Evolutionary conservation across 1,140 invertebrate genomes (phyloP).

Genomic region (Zaprionus kolodkinae): DNA sequence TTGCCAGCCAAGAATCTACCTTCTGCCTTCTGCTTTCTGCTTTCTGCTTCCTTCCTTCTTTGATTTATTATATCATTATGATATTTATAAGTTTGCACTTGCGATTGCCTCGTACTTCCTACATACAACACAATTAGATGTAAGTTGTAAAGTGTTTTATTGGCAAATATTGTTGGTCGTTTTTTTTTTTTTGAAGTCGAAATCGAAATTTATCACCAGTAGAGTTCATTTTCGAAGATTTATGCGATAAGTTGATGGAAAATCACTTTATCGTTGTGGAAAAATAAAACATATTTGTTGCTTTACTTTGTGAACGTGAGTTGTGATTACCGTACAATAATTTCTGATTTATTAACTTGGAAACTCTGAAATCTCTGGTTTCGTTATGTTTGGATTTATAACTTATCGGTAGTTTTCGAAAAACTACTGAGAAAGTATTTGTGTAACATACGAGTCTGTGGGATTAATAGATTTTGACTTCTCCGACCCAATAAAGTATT

Average conservation of each 20-base stretch:
- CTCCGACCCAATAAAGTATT: too few species aligned
- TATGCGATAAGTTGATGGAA: constrained; percentile 2
- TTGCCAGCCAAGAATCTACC: constrained; percentile 47
- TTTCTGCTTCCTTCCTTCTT: too few species aligned
- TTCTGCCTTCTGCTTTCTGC: constrained; percentile 24
- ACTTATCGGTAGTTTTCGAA: background rate
- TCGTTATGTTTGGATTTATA: background rate
- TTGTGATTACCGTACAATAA: background rate
- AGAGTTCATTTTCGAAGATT: constrained; percentile 1
- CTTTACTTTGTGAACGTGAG: background rate
- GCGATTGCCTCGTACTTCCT: constrained; percentile 41
- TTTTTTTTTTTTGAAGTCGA: background rate
- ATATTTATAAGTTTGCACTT: constrained; percentile 52
- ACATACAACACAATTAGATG: constrained; percentile 24
- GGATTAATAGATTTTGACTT: background rate
- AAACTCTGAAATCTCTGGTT: background rate
- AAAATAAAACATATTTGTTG: background rate
- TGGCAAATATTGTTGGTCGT: constrained; percentile 4
- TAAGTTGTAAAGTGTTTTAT: constrained; percentile 40
- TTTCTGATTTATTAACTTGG: background rate
- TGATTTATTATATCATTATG: constrained; percentile 74
- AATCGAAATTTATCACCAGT: background rate
- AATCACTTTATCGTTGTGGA: background rate
- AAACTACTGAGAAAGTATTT: background rate
- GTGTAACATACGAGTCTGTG: background rate